Evolutionary conservation across 2,113 vertebrate genomes (phyloP).

Genomic region (Brienomyrus longianalis): DNA sequence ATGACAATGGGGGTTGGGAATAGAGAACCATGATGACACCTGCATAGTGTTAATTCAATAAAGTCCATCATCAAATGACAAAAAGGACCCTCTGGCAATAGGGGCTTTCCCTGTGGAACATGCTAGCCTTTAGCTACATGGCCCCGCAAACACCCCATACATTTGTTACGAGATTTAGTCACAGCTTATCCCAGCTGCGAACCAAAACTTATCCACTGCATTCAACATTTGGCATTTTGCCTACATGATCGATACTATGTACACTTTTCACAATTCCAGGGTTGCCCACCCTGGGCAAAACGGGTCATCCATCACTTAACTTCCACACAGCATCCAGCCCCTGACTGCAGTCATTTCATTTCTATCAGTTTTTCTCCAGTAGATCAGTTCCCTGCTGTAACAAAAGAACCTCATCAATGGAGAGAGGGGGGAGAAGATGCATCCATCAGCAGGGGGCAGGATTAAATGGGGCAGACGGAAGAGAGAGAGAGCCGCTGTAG

Average conservation of each 20-base stretch:
- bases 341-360: not conserved
- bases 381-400: not conserved
- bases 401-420: not conserved
- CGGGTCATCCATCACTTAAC: not conserved
- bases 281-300: not conserved
- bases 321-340: not conserved
- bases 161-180: not conserved
- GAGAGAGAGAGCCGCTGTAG: not conserved
- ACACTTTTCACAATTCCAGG: not conserved
- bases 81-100: not conserved
- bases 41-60: not conserved
- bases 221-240: not conserved
- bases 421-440: not conserved
- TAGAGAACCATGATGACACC: not conserved
- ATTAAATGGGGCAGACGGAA: not conserved
- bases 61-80: not conserved
- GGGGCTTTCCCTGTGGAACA: not conserved
- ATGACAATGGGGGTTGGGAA: not conserved
- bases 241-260: not conserved
- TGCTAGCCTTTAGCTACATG: not conserved
- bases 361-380: not conserved
- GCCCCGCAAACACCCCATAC: not conserved
- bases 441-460: not conserved
- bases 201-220: not conserved
- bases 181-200: not conserved